Conservation (phyloP, 2,113 vertebrate species). For the Mystacornis crossleyi region DNA sequence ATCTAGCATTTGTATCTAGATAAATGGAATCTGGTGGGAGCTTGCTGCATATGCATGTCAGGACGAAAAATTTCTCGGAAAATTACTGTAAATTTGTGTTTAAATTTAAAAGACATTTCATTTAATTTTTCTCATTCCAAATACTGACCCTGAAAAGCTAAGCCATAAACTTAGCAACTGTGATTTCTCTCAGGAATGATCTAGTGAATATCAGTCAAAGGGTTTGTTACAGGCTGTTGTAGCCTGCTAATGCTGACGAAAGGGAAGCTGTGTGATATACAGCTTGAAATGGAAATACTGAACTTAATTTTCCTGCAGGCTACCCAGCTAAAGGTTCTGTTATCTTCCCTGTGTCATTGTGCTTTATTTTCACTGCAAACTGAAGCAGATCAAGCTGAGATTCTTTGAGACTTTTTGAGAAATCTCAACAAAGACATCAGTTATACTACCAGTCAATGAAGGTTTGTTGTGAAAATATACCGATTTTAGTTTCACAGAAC, state of each 20-base stretch:
- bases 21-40: neutral
- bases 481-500: neutral
- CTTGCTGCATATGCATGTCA: neutral
- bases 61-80: neutral
- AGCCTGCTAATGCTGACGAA: neutral
- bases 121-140: neutral
- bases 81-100: neutral
- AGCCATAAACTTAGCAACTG: neutral
- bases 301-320: neutral
- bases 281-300: neutral
- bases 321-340: rapidly evolving
- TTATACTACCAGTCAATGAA: rapidly evolving
- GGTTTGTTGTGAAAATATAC: neutral
- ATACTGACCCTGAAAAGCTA: neutral
- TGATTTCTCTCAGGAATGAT: neutral
- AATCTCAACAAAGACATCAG: neutral
- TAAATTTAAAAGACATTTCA: neutral
- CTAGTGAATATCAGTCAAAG: neutral
- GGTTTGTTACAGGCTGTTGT: neutral
- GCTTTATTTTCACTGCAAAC: neutral
- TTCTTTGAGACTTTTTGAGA: neutral
- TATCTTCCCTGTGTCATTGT: neutral
- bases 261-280: neutral
- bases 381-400: neutral
- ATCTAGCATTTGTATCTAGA: neutral